phyloP scores from a whole-genome alignment of 2,113 vertebrate genomes.

The Gopherus evgoodei region DNA sequence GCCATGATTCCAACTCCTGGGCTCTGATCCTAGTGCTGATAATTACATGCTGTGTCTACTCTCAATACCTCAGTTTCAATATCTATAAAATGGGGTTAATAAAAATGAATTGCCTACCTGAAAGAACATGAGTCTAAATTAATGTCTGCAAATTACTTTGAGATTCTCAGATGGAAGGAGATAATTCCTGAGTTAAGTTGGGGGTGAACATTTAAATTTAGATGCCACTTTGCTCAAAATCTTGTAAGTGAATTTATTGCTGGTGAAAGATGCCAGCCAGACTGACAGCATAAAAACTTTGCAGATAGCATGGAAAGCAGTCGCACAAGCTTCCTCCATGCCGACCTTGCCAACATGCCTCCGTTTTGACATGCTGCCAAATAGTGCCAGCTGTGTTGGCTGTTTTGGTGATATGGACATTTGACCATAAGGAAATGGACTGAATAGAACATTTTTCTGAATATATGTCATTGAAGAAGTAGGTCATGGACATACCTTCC shows the following conservation, averaged over 20 bases:
- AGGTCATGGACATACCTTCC: not conserved
- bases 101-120: not conserved
- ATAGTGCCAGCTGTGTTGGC: no score
- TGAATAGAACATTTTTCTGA: not conserved
- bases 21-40: constrained; percentile 12
- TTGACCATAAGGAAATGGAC: not conserved
- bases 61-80: not conserved
- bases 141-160: not conserved
- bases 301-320: not conserved
- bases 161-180: not conserved
- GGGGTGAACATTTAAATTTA: not conserved
- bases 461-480: not conserved
- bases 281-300: not conserved
- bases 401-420: not conserved
- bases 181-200: not conserved
- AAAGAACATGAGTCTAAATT: not conserved
- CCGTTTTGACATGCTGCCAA: no score
- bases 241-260: no score
- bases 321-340: not conserved
- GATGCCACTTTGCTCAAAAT: not conserved
- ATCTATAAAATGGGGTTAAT: not conserved
- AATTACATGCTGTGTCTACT: not conserved
- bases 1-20: not conserved
- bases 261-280: no score
- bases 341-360: not conserved